A percentile compares a stretch with the other conserved stretches of the same genome.
Conservation (phyloP, 1,140 invertebrate genomes). For the Pinna nobilis region DNA sequence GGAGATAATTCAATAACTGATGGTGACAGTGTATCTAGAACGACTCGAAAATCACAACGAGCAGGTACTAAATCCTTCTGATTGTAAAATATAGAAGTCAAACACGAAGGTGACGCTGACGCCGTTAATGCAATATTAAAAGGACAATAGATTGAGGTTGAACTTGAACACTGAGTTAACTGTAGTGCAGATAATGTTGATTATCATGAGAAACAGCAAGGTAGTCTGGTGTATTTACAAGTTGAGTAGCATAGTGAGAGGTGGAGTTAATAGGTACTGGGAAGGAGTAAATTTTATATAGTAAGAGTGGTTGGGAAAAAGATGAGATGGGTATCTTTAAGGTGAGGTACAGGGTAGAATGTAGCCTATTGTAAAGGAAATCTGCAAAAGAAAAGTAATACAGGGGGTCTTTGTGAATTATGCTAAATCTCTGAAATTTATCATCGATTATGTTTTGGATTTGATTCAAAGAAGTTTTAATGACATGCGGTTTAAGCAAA, state of each 20-base stretch:
- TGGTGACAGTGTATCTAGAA: conserved; percentile 25
- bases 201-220: conserved; percentile 5
- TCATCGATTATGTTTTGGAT: conserved; percentile 11
- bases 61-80: conserved; percentile 15
- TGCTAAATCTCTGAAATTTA: conserved; percentile 10
- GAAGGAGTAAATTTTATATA: conserved; percentile 14
- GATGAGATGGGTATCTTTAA: conserved; percentile 11
- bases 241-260: conserved; percentile 20
- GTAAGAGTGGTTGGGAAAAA: background rate
- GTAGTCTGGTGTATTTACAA: conserved; percentile 11
- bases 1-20: conserved; percentile 25
- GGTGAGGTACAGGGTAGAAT: conserved; percentile 3
- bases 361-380: conserved; percentile 10
- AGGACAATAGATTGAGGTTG: background rate
- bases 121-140: conserved; percentile 25
- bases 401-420: conserved; percentile 12
- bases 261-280: conserved; percentile 11
- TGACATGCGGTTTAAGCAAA: conserved; percentile 4
- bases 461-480: background rate
- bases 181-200: background rate
- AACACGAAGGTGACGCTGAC: conserved; percentile 17
- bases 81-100: conserved; percentile 30
- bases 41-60: conserved; percentile 41
- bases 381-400: conserved; percentile 3
- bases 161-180: conserved; percentile 18